Evolutionary conservation across 1,140 invertebrate genomes (phyloP), one percentile per base, ranked within the genome.

Genomic region (Helicoverpa zea): DNA sequence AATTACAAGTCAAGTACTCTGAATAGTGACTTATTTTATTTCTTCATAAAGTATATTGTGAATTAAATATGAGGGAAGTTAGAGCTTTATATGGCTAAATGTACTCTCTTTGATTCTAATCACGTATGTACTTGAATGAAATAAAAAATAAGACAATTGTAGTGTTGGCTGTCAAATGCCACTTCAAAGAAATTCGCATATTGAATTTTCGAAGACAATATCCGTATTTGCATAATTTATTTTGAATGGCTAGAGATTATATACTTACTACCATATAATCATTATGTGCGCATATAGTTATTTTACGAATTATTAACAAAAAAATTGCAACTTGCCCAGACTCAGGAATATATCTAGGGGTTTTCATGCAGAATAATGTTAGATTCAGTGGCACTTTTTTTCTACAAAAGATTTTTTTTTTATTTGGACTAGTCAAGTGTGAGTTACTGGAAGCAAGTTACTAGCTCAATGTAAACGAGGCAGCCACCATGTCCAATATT

Each of bases 401-500:
- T n/a, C n/a, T n/a, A n/a, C n/a, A n/a, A n/a, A n/a, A n/a, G n/a
- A n/a, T n/a, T n/a, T n/a, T n/a, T n/a, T n/a, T n/a, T n/a, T n/a
- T n/a, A n/a, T n/a, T n/a, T n/a, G n/a, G n/a, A n/a, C 23, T 47
- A 52, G 23, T n/a, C 68, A 10, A 43, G 23, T 23, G 13, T 51
- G 2, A 72, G 68, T 72, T 54, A 30, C 49, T 16, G 5, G 59
- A 72, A 30, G 29, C 63, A n/a, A 72, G 18, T 72, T 18, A 29
- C 68, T 72, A 54, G 68, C 68, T 72, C 5, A 72, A 51, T 30
- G 68, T 51, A 43, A 70, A 75, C 75, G 56, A 30, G 72, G 51
- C 70, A n/a, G 2, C 58, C 0, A 61, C 58, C 61, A 43, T 49
- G 54, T 74, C 51, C 81, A 84, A 84, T 89, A 86, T 89, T 87